Evolutionary conservation across 2,888 invertebrate species (phyloP).

Genomic region (Adelognathus sp.): DNA sequence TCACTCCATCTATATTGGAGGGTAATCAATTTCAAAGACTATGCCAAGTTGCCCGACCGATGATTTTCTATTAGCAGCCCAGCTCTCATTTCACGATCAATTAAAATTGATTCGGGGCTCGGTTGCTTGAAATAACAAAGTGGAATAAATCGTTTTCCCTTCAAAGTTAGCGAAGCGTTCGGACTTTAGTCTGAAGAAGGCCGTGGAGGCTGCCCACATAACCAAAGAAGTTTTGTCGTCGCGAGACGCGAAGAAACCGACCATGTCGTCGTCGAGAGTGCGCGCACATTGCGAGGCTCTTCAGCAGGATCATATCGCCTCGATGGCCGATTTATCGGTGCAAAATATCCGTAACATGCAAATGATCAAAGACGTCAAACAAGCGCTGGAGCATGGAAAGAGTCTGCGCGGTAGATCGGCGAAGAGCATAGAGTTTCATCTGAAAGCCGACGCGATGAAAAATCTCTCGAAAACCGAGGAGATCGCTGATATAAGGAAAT

Average conservation of each 20-base stretch:
- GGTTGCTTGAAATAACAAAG: neutral
- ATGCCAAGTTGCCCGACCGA: constrained; percentile 17
- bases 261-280: constrained; percentile 56
- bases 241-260: constrained; percentile 57
- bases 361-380: constrained; percentile 67
- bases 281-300: constrained; percentile 49
- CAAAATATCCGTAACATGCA: constrained; percentile 73
- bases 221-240: constrained; percentile 84
- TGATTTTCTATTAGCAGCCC: neutral
- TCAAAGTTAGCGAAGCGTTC: constrained; percentile 83
- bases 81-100: neutral
- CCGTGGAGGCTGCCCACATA: constrained; percentile 85
- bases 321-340: constrained; percentile 70
- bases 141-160: constrained; percentile 37
- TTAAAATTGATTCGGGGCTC: neutral
- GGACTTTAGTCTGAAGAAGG: constrained; percentile 85
- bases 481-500: constrained; percentile 79
- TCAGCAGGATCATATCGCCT: constrained; percentile 41
- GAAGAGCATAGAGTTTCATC: constrained; percentile 84
- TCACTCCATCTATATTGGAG: neutral
- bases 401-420: constrained; percentile 89
- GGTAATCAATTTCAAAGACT: neutral
- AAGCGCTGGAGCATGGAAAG: constrained; percentile 76
- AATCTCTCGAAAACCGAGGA: constrained; percentile 83
- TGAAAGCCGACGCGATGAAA: constrained; percentile 79